phyloP scores from a whole-genome alignment of 2,797 vertebrate genomes.

The Rallus crepitans region DNA sequence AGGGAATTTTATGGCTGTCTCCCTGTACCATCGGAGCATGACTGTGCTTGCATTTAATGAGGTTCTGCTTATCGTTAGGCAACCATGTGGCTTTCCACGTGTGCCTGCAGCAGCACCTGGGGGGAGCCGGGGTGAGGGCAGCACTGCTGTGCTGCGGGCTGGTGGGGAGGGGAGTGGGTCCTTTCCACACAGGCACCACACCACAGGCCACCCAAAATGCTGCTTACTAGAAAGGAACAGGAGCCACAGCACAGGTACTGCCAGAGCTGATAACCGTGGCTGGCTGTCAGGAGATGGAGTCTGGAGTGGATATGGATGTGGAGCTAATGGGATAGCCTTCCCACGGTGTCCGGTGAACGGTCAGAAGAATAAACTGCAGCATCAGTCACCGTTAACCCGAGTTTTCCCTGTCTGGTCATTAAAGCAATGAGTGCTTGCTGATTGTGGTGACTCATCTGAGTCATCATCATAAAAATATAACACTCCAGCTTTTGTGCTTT shows the following conservation, averaged over 20 bases:
- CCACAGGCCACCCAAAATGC: neutral
- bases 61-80: neutral
- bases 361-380: neutral
- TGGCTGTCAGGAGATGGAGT: neutral
- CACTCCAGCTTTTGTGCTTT: neutral
- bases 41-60: neutral
- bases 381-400: accelerated
- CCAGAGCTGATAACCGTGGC: accelerated
- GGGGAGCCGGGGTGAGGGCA: neutral
- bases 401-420: neutral
- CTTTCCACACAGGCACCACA: accelerated
- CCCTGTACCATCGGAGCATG: neutral
- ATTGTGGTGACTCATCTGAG: neutral
- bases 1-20: neutral
- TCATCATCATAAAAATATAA: neutral
- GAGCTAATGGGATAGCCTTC: neutral
- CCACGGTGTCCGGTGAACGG: accelerated
- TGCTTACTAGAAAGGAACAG: neutral
- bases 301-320: neutral
- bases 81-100: neutral
- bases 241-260: neutral
- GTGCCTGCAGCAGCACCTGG: neutral
- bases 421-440: neutral
- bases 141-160: neutral
- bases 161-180: neutral